Conservation (phyloP, 2,797 vertebrate species). For the Anas bernieri region DNA sequence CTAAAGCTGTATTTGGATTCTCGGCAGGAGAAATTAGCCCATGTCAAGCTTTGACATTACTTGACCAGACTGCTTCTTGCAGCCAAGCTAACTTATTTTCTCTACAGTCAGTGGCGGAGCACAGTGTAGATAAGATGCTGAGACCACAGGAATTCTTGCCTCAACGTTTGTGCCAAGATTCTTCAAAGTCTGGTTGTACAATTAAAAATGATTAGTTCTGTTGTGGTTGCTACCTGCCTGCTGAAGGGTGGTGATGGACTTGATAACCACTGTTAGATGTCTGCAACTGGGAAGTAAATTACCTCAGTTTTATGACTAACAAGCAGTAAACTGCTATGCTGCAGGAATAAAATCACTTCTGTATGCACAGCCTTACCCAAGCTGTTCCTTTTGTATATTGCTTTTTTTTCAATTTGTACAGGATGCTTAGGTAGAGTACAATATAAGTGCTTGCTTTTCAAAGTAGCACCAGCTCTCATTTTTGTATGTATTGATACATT, state of each 20-base stretch:
- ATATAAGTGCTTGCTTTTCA: neutral
- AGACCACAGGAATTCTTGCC: neutral
- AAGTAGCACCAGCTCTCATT: accelerated
- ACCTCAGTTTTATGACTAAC: neutral
- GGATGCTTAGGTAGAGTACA: neutral
- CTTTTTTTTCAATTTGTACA: neutral
- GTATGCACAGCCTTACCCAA: neutral
- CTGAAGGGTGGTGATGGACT: neutral
- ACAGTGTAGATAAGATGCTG: neutral
- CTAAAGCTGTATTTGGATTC: neutral
- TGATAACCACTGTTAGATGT: neutral
- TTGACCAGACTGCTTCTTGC: neutral
- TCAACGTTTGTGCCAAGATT: neutral
- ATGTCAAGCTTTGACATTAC: neutral
- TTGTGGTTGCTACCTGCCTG: neutral
- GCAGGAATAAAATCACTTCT: neutral
- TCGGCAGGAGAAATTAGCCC: neutral
- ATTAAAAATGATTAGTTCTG: neutral
- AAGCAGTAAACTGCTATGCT: neutral
- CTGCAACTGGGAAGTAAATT: neutral
- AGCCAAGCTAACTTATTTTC: neutral
- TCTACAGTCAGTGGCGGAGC: neutral
- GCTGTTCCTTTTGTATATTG: neutral
- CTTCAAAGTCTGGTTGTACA: accelerated
- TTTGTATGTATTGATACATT: neutral